Evolutionary conservation across 2,113 vertebrate species (phyloP).

Genomic region (Nestor notabilis): DNA sequence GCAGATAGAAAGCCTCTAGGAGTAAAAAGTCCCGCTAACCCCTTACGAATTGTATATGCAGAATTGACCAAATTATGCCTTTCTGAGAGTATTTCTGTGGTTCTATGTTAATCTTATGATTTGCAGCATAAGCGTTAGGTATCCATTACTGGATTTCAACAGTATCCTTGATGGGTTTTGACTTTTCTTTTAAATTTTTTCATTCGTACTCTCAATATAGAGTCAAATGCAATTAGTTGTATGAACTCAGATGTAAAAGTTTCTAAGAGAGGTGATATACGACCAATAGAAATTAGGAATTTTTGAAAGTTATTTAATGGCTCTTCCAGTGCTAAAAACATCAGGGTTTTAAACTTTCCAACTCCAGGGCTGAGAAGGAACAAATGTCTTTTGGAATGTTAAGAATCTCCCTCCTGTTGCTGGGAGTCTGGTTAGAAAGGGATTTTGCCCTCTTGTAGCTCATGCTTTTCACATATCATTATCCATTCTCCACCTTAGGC

Average conservation of each 20-base stretch:
- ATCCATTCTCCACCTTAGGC: neutral
- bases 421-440: neutral
- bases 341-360: fast-evolving
- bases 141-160: neutral
- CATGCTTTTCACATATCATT: neutral
- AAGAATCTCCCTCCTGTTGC: neutral
- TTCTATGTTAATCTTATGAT: neutral
- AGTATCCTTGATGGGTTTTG: neutral
- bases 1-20: neutral
- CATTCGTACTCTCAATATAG: neutral
- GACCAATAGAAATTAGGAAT: neutral
- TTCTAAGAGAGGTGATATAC: neutral
- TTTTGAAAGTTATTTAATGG: neutral
- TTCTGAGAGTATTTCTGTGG: neutral
- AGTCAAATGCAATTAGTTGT: neutral
- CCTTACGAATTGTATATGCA: neutral
- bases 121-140: neutral
- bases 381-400: neutral
- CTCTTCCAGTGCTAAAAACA: neutral
- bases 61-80: neutral
- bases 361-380: neutral
- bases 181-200: neutral
- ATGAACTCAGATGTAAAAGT: neutral
- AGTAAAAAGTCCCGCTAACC: neutral
- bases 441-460: neutral